phyloP scores from a whole-genome alignment of 2,797 vertebrate species.

The Eulemur mongoz region DNA sequence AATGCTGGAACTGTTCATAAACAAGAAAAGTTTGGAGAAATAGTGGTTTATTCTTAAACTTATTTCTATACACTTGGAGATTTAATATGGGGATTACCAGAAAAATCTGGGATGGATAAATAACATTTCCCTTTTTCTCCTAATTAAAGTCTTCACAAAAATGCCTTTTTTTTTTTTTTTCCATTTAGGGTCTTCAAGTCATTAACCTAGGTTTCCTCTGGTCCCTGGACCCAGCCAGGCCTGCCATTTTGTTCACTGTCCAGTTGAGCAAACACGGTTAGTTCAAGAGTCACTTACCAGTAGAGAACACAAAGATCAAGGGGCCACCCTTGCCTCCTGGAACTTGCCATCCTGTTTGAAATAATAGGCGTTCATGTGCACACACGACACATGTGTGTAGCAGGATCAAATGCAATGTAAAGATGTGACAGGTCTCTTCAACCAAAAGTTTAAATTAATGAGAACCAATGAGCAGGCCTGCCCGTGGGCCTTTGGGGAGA shows the following conservation, averaged over 20 bases:
- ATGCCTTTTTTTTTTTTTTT: not conserved
- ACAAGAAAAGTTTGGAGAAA: not conserved
- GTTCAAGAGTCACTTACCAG: not conserved
- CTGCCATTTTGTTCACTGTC: not conserved
- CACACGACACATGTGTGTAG: not conserved
- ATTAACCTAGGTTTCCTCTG: not conserved
- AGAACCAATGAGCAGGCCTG: not conserved
- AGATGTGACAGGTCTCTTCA: not conserved
- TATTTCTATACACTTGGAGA: not conserved
- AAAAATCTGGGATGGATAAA: not conserved
- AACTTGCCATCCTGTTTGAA: not conserved
- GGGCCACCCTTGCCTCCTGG: not conserved
- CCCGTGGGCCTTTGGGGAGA: not conserved
- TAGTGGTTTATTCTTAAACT: not conserved
- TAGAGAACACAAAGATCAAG: not conserved
- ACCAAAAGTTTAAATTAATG: not conserved
- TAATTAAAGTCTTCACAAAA: not conserved
- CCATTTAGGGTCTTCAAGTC: not conserved
- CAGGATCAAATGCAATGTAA: not conserved
- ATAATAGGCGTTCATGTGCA: not conserved
- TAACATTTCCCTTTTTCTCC: not conserved
- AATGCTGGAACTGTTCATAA: not conserved
- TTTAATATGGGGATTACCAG: too few relatives aligned
- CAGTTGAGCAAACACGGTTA: not conserved
- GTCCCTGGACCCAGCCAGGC: not conserved